These are phyloP conservation scores for Ammospiza maritima DNA, from an alignment of 2,797 vertebrate species.

Conservation along the genomic window DNA sequence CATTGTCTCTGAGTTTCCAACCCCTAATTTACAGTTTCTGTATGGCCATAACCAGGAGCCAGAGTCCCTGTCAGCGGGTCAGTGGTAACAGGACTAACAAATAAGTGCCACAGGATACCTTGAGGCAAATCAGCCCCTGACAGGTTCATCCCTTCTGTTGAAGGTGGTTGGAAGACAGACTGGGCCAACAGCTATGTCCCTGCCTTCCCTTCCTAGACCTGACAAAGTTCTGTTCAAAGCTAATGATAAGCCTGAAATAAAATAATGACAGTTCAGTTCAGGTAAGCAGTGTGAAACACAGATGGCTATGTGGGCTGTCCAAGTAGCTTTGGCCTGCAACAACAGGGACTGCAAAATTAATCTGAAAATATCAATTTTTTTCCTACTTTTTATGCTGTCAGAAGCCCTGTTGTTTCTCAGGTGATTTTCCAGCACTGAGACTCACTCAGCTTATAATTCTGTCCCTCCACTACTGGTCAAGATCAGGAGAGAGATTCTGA, in stretches of 20 bases:
- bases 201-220: slow-evolving; percentile 14
- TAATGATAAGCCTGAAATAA: slow-evolving; percentile 50
- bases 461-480: not conserved
- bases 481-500: not conserved
- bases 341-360: slow-evolving; percentile 21
- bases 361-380: not conserved
- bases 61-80: not conserved
- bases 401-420: not conserved
- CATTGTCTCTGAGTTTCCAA: not conserved
- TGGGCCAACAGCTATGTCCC: not conserved
- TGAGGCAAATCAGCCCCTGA: slow-evolving; percentile 33
- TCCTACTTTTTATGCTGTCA: slow-evolving; percentile 9
- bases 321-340: slow-evolving; percentile 36
- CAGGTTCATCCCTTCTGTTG: not conserved
- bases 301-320: slow-evolving; percentile 60
- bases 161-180: not conserved
- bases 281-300: slow-evolving; percentile 47
- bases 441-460: not conserved
- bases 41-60: not conserved
- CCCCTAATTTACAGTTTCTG: not conserved
- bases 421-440: not conserved
- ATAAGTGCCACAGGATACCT: slow-evolving; percentile 28
- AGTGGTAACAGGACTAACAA: slow-evolving; percentile 27
- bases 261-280: slow-evolving; percentile 51
- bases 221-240: slow-evolving; percentile 36